These are phyloP conservation scores for Eleginops maclovinus DNA, from an alignment of 2,113 vertebrate genomes.

Conservation along the genomic window DNA sequence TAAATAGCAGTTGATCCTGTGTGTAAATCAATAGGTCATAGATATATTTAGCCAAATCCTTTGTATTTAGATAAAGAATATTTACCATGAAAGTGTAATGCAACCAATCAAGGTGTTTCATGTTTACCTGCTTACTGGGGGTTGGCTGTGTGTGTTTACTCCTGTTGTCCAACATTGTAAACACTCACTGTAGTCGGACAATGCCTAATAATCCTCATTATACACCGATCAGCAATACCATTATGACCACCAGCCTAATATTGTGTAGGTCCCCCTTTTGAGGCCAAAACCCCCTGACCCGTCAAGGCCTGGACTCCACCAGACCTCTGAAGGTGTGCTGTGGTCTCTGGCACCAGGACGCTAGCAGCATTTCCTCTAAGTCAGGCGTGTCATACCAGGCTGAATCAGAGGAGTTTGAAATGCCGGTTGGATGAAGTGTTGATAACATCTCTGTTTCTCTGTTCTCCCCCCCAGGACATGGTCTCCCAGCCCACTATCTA, in stretches of 20 bases:
- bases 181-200: neutral
- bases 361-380: too few relatives aligned
- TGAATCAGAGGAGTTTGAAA: neutral
- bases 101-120: neutral
- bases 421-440: neutral
- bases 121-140: neutral
- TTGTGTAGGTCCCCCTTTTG: too few relatives aligned
- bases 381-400: too few relatives aligned
- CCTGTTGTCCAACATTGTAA: neutral
- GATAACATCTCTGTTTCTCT: neutral
- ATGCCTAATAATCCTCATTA: neutral
- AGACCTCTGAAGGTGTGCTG: too few relatives aligned
- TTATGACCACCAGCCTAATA: too few relatives aligned
- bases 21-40: neutral
- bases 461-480: slow-evolving; percentile 61
- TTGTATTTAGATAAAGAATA: neutral
- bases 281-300: too few relatives aligned
- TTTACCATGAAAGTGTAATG: neutral
- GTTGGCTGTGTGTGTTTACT: neutral
- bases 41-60: neutral
- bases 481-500: slow-evolving; percentile 70
- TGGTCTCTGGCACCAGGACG: too few relatives aligned
- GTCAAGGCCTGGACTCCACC: too few relatives aligned
- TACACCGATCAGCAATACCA: too few relatives aligned
- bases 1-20: neutral